Conservation (phyloP, 2,888 invertebrate genomes). For the Lampropteryx suffumata region DNA sequence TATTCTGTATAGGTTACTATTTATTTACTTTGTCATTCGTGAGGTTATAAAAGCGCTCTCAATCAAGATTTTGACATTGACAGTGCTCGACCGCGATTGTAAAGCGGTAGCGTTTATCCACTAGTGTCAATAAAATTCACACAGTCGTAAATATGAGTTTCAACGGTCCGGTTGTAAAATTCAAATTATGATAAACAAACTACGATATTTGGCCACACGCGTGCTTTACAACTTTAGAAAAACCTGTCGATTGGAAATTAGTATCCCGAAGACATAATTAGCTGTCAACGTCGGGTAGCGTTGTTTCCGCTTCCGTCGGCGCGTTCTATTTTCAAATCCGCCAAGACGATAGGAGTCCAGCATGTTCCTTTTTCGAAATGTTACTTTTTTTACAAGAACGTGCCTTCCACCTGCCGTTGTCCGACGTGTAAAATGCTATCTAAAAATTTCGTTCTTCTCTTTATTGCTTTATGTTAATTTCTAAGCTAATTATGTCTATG, state of each 20-base stretch:
- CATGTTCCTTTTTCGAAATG: constrained; percentile 40
- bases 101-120: constrained; percentile 51
- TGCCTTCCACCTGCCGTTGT: constrained; percentile 64
- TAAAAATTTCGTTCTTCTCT: constrained; percentile 79
- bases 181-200: constrained; percentile 71
- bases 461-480: constrained; percentile 81
- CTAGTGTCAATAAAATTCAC: constrained; percentile 65
- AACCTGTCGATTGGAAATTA: constrained; percentile 76
- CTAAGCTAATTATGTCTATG: constrained; percentile 81
- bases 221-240: constrained; percentile 50
- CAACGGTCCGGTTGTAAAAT: constrained; percentile 68
- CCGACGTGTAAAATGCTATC: constrained; percentile 73
- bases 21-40: constrained; percentile 57
- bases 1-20: constrained; percentile 41
- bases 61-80: constrained; percentile 62
- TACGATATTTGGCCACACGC: constrained; percentile 40
- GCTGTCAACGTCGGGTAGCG: constrained; percentile 75
- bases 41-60: constrained; percentile 59
- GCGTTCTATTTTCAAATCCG: constrained; percentile 78
- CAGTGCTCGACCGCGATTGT: constrained; percentile 52
- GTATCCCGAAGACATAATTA: constrained; percentile 74
- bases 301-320: constrained; percentile 77
- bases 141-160: constrained; percentile 68
- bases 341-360: constrained; percentile 49
- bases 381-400: constrained; percentile 34